phyloP scores from a whole-genome alignment of 2,888 invertebrate species.

The Cerastis leucographa region DNA sequence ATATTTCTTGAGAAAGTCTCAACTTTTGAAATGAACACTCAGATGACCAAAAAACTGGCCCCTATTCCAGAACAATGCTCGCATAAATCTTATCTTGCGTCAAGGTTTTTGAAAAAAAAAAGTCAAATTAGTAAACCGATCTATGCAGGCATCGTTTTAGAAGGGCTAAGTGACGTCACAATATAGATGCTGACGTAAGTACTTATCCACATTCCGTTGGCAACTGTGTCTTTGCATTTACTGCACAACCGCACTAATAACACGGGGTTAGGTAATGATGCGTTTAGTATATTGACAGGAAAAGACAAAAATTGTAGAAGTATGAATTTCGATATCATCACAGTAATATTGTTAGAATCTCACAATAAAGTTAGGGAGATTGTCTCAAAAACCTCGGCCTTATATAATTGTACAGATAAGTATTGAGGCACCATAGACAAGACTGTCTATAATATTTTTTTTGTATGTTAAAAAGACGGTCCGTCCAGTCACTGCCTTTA shows the following conservation, averaged over 20 bases:
- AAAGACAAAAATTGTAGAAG: conserved; percentile 7
- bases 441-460: conserved; percentile 11
- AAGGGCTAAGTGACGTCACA: conserved; percentile 7
- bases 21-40: not conserved
- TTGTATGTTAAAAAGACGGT: conserved; percentile 47
- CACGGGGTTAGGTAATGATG: not conserved
- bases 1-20: not conserved
- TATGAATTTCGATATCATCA: conserved; percentile 50
- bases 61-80: not conserved
- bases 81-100: not conserved
- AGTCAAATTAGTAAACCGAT: not conserved
- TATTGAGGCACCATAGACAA: conserved; percentile 17
- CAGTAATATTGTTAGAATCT: conserved; percentile 60
- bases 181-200: conserved; percentile 36
- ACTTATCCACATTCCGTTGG: conserved; percentile 12
- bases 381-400: conserved; percentile 20
- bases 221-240: conserved; percentile 47
- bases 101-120: not conserved
- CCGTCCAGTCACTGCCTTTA: conserved; percentile 75
- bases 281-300: not conserved
- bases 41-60: not conserved
- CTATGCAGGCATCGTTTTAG: not conserved
- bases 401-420: conserved; percentile 4
- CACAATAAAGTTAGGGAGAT: conserved; percentile 43
- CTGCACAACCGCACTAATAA: conserved; percentile 17